These are phyloP conservation scores for Tolypeutes matacus DNA, from an alignment of 2,797 vertebrate genomes.

Conservation along the genomic window DNA sequence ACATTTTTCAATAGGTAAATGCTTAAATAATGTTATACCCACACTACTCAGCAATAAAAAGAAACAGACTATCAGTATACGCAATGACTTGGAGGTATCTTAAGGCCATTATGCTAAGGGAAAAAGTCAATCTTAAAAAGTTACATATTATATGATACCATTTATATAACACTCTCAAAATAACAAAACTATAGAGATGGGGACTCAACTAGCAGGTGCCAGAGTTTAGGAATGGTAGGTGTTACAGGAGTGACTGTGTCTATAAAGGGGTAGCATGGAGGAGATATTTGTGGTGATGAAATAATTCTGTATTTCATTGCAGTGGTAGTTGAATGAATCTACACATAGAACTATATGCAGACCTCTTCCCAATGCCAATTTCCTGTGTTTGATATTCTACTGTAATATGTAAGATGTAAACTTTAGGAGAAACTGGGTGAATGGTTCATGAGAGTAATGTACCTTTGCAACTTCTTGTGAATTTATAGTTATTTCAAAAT, in stretches of 20 bases:
- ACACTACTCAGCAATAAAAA: background rate
- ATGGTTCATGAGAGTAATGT: background rate
- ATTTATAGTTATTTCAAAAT: conserved; percentile 4
- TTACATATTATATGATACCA: background rate
- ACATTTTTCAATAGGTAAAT: background rate
- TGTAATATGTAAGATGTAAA: background rate
- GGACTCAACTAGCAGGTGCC: background rate
- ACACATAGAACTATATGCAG: background rate
- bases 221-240: accelerated
- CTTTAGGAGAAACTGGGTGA: background rate
- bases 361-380: background rate
- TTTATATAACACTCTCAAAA: background rate
- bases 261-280: accelerated
- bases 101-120: background rate
- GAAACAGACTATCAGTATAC: background rate
- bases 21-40: background rate
- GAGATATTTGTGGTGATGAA: background rate
- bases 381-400: background rate
- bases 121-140: background rate
- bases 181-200: background rate
- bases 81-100: background rate
- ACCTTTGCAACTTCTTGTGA: background rate
- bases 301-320: accelerated
- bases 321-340: background rate
- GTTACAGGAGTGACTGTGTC: background rate